These are phyloP conservation scores for Champsocephalus gunnari DNA, from an alignment of 2,797 vertebrate genomes.

Conservation along the genomic window DNA sequence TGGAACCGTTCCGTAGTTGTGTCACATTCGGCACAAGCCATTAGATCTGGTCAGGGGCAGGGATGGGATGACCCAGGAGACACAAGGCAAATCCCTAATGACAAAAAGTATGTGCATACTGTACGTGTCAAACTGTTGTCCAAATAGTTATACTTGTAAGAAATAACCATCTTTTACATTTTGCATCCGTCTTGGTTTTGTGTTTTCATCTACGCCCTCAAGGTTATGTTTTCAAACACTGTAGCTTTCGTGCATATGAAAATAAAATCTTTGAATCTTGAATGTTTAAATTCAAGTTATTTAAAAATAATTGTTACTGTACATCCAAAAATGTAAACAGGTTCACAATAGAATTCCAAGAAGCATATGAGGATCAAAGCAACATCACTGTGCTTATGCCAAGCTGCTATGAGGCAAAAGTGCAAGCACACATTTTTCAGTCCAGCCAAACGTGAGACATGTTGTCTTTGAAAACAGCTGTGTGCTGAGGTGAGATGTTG, in stretches of 20 bases:
- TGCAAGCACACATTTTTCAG: neutral
- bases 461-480: constrained; percentile 32
- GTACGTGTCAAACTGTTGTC: constrained; percentile 1
- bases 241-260: too few relatives aligned
- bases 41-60: constrained; percentile 79
- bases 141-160: neutral
- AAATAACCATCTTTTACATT: neutral
- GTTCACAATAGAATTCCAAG: neutral
- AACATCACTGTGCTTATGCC: neutral
- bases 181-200: neutral
- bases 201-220: neutral
- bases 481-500: constrained; percentile 9
- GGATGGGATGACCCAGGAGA: constrained; percentile 31
- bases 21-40: constrained; percentile 80
- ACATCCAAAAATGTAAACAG: neutral
- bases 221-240: neutral
- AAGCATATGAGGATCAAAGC: neutral
- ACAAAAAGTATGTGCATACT: constrained; percentile 7
- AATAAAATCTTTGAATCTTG: too few relatives aligned
- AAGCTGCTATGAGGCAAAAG: neutral
- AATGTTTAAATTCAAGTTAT: too few relatives aligned
- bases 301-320: neutral
- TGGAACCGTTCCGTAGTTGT: constrained; percentile 75
- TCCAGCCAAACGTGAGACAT: constrained; percentile 4
- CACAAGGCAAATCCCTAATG: neutral